Conservation (phyloP, 2,113 vertebrate genomes). For the Orycteropus afer region DNA sequence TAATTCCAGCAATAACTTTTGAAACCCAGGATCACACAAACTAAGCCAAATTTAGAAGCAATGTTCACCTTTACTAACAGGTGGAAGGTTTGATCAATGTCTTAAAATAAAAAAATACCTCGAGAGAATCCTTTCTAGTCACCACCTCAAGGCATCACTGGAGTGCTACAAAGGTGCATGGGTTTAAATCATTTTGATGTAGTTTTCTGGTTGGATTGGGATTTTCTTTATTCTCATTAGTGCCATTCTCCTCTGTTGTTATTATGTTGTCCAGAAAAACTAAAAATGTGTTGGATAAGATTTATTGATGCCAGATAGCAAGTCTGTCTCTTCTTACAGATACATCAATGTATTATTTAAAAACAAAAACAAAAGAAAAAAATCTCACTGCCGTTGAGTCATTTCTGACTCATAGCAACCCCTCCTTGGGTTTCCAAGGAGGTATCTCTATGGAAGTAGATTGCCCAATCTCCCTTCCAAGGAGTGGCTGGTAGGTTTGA, state of each 20-base stretch:
- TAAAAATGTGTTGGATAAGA: not conserved
- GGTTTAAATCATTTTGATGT: not conserved
- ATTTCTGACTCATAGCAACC: not conserved
- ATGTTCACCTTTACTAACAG: not conserved
- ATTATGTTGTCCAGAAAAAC: not conserved
- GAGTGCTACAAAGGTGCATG: not conserved
- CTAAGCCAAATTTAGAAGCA: not conserved
- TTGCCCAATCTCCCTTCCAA: no score
- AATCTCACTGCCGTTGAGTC: not conserved
- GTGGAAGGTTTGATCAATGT: not conserved
- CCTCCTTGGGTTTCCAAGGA: not conserved
- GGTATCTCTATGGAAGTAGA: not conserved
- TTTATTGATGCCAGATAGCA: not conserved
- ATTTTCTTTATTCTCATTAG: not conserved
- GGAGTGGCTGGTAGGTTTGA: no score
- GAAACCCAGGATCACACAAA: not conserved
- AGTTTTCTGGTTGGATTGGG: not conserved
- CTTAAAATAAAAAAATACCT: not conserved
- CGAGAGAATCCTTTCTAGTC: not conserved
- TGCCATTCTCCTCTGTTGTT: not conserved
- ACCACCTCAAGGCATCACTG: not conserved
- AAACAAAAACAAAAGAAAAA: no score
- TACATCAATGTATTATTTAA: not conserved
- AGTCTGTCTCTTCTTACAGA: not conserved
- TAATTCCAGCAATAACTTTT: not conserved